Base-by-base conservation (phyloP, 1,140 invertebrate genomes). In the Drosophila orena region DNA sequence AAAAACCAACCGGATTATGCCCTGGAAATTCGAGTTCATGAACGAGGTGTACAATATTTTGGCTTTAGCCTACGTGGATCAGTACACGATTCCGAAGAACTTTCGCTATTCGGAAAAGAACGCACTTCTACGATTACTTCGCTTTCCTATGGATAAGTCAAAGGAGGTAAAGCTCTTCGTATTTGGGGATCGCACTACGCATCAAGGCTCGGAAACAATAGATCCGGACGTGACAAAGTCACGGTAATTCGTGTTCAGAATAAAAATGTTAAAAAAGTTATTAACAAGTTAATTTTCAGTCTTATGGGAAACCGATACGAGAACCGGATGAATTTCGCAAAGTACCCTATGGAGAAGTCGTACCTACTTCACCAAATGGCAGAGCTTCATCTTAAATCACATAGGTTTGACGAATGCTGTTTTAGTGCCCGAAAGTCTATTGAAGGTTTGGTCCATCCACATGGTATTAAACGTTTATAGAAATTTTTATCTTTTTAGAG, bases 11-110 rank as follows among this genome's bases (percentile, higher is more conserved):
- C 70, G 89, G 11, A 77, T 81, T 35, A 91, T 92, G 89, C 91
- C 91, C 1, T 91, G 91, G 85, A 92, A 92, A 61, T 85, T 88
- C 50, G 91, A 92, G 46, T 92, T 92, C 44, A 34, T 91, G 0
- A 90, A 88, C 37, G 91, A 92, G 50, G 81, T 92, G 4, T 92
- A 92, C 24, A 92, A 92, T 46, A 91, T 65, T 1, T 59, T 92
- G 34, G 91, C 79, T 1, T 55, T 92, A 47, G 79, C 91, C 10
- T 60, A 85, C 8, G 44, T 71, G 2, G 91, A 86, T 24, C 83
- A 86, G 43, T 86, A 81, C 24, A 42, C 38, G 27, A 52, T 88
- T 7, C 78, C 74, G 1, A 78, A 49, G 7, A 46, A 66, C 17
- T 79, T 64, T 52, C 24, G 22, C 1, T 10, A 8, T 7, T 0